Percentiles rank a stretch among this genome's conserved stretches.
These are phyloP conservation scores for Coelinius sp. DNA, from an alignment of 2,888 invertebrate genomes.

Conservation along the genomic window DNA sequence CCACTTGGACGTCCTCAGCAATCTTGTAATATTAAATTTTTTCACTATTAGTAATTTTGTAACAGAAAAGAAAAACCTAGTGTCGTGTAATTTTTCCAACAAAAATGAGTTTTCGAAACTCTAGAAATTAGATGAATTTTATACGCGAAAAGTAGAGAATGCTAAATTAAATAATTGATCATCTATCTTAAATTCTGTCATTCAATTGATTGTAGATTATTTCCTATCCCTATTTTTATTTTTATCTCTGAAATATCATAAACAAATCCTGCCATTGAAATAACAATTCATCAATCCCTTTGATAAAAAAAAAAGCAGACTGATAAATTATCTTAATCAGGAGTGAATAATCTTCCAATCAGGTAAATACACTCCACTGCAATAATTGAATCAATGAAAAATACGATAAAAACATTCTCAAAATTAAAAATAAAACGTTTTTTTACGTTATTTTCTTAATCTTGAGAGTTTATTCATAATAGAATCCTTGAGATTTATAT, in stretches of 20 bases:
- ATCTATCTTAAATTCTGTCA: background rate
- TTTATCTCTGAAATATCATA: too few relatives aligned
- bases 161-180: background rate
- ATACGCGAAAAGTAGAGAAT: background rate
- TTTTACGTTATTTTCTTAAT: slow-evolving; percentile 21
- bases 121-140: background rate
- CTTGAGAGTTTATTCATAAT: background rate
- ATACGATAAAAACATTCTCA: background rate
- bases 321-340: slow-evolving; percentile 8
- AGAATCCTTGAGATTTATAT: slow-evolving; percentile 7
- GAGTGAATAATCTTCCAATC: slow-evolving; percentile 10
- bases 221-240: too few relatives aligned
- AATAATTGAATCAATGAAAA: slow-evolving; percentile 2
- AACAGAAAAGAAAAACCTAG: background rate
- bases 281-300: background rate
- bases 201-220: too few relatives aligned
- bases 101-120: background rate
- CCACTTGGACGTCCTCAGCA: background rate
- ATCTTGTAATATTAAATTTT: background rate
- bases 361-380: background rate
- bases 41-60: background rate
- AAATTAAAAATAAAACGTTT: slow-evolving; percentile 4
- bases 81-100: background rate
- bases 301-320: slow-evolving; percentile 14
- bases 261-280: slow-evolving; percentile 5